Percentiles rank a stretch among this genome's conserved stretches.
These are phyloP conservation scores for Latheticus oryzae DNA, from an alignment of 2,888 invertebrate species.

Conservation along the genomic window DNA sequence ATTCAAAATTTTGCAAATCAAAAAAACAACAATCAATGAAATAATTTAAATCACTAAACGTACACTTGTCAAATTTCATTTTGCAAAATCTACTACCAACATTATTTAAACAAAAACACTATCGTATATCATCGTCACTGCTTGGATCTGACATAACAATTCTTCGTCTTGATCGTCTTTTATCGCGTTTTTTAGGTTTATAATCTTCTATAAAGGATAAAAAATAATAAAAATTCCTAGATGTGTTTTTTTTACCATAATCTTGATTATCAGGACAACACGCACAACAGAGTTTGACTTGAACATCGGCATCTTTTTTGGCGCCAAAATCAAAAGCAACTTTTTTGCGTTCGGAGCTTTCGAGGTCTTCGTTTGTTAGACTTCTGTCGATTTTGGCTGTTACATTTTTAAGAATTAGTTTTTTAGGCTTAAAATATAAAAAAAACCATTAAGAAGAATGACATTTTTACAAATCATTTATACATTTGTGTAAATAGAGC, in stretches of 20 bases:
- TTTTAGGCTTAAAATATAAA: constrained; percentile 25
- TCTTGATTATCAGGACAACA: constrained; percentile 2
- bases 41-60: constrained; percentile 7
- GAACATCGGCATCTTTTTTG: constrained; percentile 7
- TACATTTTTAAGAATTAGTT: constrained; percentile 32
- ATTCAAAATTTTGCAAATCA: constrained; percentile 2
- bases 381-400: constrained; percentile 18
- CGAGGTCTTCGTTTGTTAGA: constrained; percentile 5
- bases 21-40: constrained; percentile 2
- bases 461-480: background rate
- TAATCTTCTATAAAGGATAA: constrained; percentile 3
- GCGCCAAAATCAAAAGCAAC: constrained; percentile 7
- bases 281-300: constrained; percentile 4
- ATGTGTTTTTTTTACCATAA: too few relatives aligned
- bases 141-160: too few relatives aligned
- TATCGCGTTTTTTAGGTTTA: background rate
- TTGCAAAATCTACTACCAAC: too few relatives aligned
- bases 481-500: constrained; percentile 4
- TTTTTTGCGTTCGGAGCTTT: too few relatives aligned
- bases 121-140: too few relatives aligned
- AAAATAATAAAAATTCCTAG: background rate
- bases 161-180: too few relatives aligned
- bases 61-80: constrained; percentile 13
- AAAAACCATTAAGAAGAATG: constrained; percentile 1
- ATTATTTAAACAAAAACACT: too few relatives aligned